Conservation (phyloP, 2,797 vertebrate genomes). For the Capromys pilorides region DNA sequence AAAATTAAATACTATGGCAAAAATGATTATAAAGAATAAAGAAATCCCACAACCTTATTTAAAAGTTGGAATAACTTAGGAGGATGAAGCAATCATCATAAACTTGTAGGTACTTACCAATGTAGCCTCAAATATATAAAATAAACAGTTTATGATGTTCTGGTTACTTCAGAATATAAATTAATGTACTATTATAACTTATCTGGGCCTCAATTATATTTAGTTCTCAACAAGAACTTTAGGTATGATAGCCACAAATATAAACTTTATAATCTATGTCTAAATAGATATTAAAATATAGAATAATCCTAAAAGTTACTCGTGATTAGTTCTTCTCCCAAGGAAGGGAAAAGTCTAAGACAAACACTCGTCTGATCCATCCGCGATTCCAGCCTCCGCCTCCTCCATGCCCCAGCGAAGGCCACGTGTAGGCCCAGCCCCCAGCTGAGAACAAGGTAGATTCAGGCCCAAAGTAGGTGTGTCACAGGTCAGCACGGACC, state of each 20-base stretch:
- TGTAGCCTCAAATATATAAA: background rate
- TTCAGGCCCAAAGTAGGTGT: background rate
- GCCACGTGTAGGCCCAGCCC: background rate
- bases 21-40: slow-evolving; percentile 16
- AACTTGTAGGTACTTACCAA: background rate
- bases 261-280: background rate
- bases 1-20: background rate
- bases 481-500: background rate
- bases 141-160: background rate
- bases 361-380: background rate
- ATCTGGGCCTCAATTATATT: background rate
- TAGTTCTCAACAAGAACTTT: background rate
- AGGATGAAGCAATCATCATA: background rate
- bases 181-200: background rate
- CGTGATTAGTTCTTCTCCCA: background rate
- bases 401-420: background rate
- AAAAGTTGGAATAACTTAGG: background rate
- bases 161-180: background rate
- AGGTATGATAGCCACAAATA: background rate
- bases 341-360: background rate
- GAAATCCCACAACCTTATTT: background rate
- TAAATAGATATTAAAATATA: background rate
- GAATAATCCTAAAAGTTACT: background rate
- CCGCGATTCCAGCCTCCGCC: background rate
- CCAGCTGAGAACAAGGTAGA: background rate